These are phyloP conservation scores for Chionis minor DNA, from an alignment of 2,113 vertebrate species.

Conservation along the genomic window DNA sequence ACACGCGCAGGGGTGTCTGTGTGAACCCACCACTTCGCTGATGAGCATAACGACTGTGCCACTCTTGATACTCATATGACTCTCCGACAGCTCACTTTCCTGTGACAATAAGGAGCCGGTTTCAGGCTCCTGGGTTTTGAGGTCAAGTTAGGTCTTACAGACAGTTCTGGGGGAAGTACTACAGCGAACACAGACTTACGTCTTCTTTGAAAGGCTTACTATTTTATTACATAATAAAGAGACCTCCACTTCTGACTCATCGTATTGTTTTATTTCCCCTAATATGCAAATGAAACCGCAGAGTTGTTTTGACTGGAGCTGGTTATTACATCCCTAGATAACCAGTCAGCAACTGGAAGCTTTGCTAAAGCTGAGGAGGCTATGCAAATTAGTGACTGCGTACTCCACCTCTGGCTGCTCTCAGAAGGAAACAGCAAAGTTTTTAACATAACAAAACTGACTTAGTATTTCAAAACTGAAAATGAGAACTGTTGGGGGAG, in stretches of 20 bases:
- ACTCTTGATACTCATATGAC: background rate
- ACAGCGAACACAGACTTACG: background rate
- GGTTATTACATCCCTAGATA: background rate
- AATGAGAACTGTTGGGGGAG: background rate
- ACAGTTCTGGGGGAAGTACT: slow-evolving; percentile 23
- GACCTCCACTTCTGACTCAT: slow-evolving; percentile 9
- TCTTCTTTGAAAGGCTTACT: background rate
- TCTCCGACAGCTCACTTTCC: background rate
- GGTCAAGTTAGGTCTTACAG: slow-evolving; percentile 1
- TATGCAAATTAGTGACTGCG: background rate
- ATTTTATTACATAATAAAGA: background rate
- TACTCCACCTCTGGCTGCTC: background rate
- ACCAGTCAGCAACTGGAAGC: background rate
- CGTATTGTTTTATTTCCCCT: background rate
- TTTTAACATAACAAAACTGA: background rate
- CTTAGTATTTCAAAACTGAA: background rate
- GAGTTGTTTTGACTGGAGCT: slow-evolving; percentile 38
- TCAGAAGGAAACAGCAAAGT: background rate
- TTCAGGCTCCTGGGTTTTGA: background rate
- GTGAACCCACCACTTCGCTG: background rate
- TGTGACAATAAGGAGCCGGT: background rate
- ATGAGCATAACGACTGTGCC: background rate
- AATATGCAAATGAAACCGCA: slow-evolving; percentile 31
- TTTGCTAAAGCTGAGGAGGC: background rate
- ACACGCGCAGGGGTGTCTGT: rapidly evolving